A percentile compares a stretch with the other conserved stretches of the same genome.
These are phyloP conservation scores for Hoplodrina ambigua DNA, from an alignment of 2,888 invertebrate genomes.

Conservation along the genomic window DNA sequence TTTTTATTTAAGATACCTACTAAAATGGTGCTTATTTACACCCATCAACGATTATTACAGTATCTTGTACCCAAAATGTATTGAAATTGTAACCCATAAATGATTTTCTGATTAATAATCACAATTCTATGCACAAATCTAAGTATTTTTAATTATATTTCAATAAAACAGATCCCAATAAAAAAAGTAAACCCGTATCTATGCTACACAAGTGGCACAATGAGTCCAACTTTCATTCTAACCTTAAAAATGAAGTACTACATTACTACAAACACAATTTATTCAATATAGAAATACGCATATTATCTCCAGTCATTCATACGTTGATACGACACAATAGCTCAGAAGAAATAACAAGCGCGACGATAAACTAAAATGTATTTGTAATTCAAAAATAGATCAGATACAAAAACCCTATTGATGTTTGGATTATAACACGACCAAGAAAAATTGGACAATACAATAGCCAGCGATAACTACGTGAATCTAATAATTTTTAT, in stretches of 20 bases:
- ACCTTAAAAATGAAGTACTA: slow-evolving; percentile 40
- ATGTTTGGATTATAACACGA: slow-evolving; percentile 78
- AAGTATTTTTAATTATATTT: neutral
- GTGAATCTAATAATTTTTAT: neutral
- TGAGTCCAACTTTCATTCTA: slow-evolving; percentile 52
- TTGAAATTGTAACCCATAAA: neutral
- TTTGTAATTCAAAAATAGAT: slow-evolving; percentile 59
- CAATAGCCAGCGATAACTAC: slow-evolving; percentile 3
- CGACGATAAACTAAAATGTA: slow-evolving; percentile 34
- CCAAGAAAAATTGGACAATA: slow-evolving; percentile 57
- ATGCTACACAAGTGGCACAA: slow-evolving; percentile 19
- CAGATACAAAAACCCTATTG: slow-evolving; percentile 71
- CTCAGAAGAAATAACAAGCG: slow-evolving; percentile 22
- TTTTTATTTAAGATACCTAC: neutral
- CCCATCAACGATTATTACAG: no score
- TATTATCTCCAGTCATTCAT: slow-evolving; percentile 11
- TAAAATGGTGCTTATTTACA: neutral
- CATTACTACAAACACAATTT: neutral
- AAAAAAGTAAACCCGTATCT: neutral
- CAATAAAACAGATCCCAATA: neutral
- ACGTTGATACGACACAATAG: slow-evolving; percentile 13
- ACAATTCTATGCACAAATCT: neutral
- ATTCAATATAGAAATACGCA: neutral
- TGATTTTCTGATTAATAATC: neutral
- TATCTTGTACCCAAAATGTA: neutral